These are phyloP conservation scores for Phodopus roborovskii DNA, from an alignment of 2,113 vertebrate species.

Conservation along the genomic window DNA sequence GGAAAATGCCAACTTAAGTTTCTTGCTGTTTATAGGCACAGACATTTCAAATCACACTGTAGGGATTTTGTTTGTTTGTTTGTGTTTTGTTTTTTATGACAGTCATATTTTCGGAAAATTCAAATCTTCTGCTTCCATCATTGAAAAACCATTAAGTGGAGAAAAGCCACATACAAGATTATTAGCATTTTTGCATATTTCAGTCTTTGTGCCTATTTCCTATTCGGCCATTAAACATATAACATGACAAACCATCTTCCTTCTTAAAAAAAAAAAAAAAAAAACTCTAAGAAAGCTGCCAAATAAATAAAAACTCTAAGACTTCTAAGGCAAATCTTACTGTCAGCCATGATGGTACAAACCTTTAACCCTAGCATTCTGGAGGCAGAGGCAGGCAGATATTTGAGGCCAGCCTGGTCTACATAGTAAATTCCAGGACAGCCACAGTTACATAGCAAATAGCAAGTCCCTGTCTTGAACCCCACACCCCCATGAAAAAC, in stretches of 20 bases:
- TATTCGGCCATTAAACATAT: neutral
- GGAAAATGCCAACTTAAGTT: neutral
- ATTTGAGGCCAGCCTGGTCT: neutral
- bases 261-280: too few relatives aligned
- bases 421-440: neutral
- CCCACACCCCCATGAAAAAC: neutral
- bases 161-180: neutral
- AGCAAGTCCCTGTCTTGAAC: neutral
- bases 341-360: neutral
- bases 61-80: neutral
- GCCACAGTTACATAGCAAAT: neutral
- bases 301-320: neutral
- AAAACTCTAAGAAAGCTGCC: neutral
- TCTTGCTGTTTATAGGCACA: neutral
- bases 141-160: neutral
- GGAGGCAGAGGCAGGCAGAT: neutral
- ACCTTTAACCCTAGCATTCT: neutral
- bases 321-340: neutral
- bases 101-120: neutral
- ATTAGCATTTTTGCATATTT: constrained; percentile 17
- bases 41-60: neutral
- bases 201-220: neutral
- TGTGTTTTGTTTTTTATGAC: neutral
- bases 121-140: neutral
- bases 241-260: neutral